These are phyloP conservation scores for Eonycteris spelaea DNA, from an alignment of 2,113 vertebrate species.

Conservation along the genomic window DNA sequence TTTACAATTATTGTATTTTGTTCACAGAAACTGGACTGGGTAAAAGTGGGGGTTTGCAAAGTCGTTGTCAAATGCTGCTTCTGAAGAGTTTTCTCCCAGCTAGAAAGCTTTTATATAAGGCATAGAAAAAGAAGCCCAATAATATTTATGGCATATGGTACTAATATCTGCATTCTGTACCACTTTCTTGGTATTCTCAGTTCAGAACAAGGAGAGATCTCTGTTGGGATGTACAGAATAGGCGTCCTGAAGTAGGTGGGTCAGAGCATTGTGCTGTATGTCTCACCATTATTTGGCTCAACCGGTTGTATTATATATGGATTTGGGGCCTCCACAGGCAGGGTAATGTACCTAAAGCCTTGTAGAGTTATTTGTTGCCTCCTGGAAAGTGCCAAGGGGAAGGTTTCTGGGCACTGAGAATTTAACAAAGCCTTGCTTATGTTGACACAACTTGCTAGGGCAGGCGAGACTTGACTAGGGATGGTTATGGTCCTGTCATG, in stretches of 20 bases:
- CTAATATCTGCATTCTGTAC: background rate
- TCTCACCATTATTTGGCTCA: background rate
- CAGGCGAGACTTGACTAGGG: background rate
- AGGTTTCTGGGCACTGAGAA: constrained; percentile 13
- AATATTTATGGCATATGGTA: background rate
- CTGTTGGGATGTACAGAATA: background rate
- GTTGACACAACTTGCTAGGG: constrained; percentile 8
- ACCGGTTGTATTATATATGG: background rate
- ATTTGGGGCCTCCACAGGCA: background rate
- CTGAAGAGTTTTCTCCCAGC: background rate
- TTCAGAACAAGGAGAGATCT: background rate
- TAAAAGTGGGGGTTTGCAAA: background rate
- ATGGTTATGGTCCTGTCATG: background rate
- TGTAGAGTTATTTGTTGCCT: background rate
- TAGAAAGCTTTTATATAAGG: constrained; percentile 6
- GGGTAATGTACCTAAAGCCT: background rate
- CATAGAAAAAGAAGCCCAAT: background rate
- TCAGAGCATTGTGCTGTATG: background rate
- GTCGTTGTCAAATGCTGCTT: background rate
- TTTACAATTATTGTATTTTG: constrained; percentile 2
- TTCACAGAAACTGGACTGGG: constrained; percentile 9
- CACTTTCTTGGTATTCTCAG: background rate
- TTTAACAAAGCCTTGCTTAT: background rate
- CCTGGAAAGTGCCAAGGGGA: background rate
- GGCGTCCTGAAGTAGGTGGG: background rate